Percentiles rank a stretch among this genome's conserved stretches.
Evolutionary conservation across 1,140 invertebrate species (phyloP).

Genomic region (Leptinotarsa defecta): DNA sequence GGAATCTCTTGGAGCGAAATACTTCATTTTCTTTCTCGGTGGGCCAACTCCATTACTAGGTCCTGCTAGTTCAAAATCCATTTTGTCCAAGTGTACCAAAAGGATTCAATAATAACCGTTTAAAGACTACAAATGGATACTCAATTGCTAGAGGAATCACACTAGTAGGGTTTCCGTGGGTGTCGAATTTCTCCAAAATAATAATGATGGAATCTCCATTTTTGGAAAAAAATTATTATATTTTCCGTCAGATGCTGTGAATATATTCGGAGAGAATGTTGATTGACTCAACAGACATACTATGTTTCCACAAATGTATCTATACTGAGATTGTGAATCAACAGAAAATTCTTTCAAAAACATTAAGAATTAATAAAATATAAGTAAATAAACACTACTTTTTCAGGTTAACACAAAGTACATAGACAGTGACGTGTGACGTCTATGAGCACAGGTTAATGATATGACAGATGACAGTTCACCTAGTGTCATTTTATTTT

Average conservation of each 20-base stretch:
- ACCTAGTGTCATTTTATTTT: no score
- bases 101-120: neutral
- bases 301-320: no score
- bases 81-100: neutral
- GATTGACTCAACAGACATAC: no score
- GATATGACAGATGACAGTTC: no score
- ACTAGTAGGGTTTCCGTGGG: neutral
- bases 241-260: neutral
- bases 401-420: no score
- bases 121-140: neutral
- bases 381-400: no score
- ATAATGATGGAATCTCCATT: neutral
- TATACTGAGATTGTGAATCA: no score
- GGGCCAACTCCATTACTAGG: slow-evolving; percentile 25
- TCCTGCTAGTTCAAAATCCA: slow-evolving; percentile 17
- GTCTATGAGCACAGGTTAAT: no score
- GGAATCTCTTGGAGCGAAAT: slow-evolving; percentile 15
- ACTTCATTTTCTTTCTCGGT: slow-evolving; percentile 37
- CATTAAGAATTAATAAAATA: no score
- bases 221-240: neutral
- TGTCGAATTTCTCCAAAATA: neutral
- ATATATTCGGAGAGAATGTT: no score
- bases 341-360: no score
- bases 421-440: no score
- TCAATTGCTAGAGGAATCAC: neutral